Base-by-base conservation (phyloP, 2,888 invertebrate species). In the Onthophagus sagittarius region DNA sequence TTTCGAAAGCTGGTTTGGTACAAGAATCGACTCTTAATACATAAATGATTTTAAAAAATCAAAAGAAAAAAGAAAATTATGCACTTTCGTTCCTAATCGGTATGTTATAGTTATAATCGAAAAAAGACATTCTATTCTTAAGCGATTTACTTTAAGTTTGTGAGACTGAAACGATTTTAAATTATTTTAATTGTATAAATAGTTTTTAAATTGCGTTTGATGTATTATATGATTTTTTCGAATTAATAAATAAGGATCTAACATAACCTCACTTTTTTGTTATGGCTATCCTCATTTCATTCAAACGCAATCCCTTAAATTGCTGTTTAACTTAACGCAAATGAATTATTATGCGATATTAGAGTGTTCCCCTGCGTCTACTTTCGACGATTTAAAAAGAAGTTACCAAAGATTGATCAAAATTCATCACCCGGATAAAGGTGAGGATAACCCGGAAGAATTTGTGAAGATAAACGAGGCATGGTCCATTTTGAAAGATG, bases 401-500 rank as follows among this genome's bases (percentile, higher is more conserved):
- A 89, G 85, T 79, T 92, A 91, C 81, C 90, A 89, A 79, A 86
- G 87, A 63, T 84, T 91, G 33, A 85, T 87, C 4, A 84, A 90
- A 70, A 82, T 85, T 76, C 84, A 86, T 78, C 92, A 92, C 82
- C 92, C 92, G 7, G 92, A 92, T 80, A 92, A 91, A 83, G 83
- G 77, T 5, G 75, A 78, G 2, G 64, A 77, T 72, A 80, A 86
- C 63, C 80, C 76, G 5, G 32, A 75, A 1, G 80, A 84, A 63
- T 90, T 90, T 83, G 82, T 87, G 73, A 81, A 83, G 70, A 88
- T 94, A 76, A 90, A 91, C 80, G 88, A 90, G 80, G 94, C 94
- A n/a, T 94, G 93, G 92, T 88, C 90, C 78, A 86, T 89, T 72
- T 83, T 94, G 63, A 88, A 90, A 79, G 88, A 93, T 82, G 86